Conservation (phyloP, 30 jellyfish, hydroid and myxozoan genomes). For the Morbakka virulenta region DNA sequence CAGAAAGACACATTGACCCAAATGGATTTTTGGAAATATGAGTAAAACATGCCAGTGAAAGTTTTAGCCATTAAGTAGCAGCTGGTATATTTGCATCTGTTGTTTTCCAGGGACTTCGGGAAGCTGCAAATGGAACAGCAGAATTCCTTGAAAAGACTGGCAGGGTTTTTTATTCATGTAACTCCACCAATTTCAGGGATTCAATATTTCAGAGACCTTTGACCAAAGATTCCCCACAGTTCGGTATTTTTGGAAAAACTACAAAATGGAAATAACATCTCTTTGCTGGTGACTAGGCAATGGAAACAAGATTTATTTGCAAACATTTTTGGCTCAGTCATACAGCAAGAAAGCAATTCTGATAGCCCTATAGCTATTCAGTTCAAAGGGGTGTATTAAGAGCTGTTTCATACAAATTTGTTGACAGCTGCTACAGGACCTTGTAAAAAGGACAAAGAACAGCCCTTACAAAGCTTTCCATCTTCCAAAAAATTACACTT, state of each 20-base stretch:
- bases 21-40: constrained; percentile 19
- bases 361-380: constrained; percentile 45
- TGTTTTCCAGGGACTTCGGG: too few species aligned
- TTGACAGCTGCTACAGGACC: neutral
- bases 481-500: neutral
- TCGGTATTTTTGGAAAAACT: constrained; percentile 4
- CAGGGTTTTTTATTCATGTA: neutral
- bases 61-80: constrained; percentile 32
- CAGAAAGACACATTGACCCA: constrained; percentile 27
- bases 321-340: constrained; percentile 24
- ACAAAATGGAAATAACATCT: neutral
- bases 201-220: neutral
- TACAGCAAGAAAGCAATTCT: constrained; percentile 25
- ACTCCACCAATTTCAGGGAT: neutral
- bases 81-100: constrained; percentile 37
- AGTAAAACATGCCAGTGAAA: constrained; percentile 38
- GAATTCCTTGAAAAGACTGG: neutral
- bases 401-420: constrained; percentile 16
- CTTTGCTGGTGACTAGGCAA: constrained; percentile 38
- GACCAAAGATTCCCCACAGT: constrained; percentile 2
- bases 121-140: constrained; percentile 25
- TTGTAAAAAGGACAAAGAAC: neutral
- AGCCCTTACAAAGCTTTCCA: neutral
- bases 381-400: constrained; percentile 11
- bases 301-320: constrained; percentile 31